Evolutionary conservation across 1,140 invertebrate species (phyloP).

Genomic region (Lerema accius): DNA sequence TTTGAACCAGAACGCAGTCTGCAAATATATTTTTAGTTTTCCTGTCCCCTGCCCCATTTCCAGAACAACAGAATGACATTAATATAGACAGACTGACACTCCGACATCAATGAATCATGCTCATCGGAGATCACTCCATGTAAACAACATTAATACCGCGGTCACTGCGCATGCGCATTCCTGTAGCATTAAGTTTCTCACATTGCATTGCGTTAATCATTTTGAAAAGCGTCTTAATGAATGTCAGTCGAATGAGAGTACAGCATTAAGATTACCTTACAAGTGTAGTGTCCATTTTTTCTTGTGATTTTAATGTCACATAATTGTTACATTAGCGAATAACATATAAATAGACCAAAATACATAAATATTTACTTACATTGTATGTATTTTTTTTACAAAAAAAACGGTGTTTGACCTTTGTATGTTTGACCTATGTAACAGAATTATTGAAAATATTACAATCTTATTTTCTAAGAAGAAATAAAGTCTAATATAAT

Average conservation of each 20-base stretch:
- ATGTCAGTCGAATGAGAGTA: slow-evolving; percentile 26
- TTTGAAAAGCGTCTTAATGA: slow-evolving; percentile 34
- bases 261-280: not conserved
- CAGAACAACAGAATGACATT: slow-evolving; percentile 6
- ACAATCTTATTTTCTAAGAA: too few species aligned
- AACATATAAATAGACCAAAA: too few species aligned
- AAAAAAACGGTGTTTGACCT: too few species aligned
- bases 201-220: slow-evolving; percentile 16
- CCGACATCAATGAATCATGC: slow-evolving; percentile 16
- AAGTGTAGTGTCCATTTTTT: not conserved
- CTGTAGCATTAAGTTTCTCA: slow-evolving; percentile 28
- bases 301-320: not conserved
- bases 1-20: too few species aligned
- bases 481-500: too few species aligned
- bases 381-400: too few species aligned
- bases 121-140: slow-evolving; percentile 14
- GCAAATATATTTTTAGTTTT: slow-evolving; percentile 4
- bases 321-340: not conserved
- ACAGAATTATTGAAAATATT: too few species aligned
- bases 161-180: slow-evolving; percentile 7
- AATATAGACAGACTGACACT: slow-evolving; percentile 11
- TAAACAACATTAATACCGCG: slow-evolving; percentile 28
- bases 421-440: too few species aligned
- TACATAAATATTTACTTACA: too few species aligned
- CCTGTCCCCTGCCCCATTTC: slow-evolving; percentile 3